phyloP scores from a whole-genome alignment of 2,797 vertebrate species.

The Lepilemur septentrionalis region DNA sequence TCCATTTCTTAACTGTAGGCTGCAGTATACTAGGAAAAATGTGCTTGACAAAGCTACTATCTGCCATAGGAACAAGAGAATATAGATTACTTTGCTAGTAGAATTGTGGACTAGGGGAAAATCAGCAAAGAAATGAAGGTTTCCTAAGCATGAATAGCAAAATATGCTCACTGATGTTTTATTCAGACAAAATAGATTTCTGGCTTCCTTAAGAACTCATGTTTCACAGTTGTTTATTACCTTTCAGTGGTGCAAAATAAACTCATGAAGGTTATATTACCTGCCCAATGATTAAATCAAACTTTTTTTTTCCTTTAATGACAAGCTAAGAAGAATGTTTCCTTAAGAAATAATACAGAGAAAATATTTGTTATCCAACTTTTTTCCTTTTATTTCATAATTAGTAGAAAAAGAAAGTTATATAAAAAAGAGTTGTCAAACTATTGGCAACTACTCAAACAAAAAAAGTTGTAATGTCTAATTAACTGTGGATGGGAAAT shows the following conservation, averaged over 20 bases:
- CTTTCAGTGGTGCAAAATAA: background rate
- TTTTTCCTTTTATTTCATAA: background rate
- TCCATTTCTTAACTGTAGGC: background rate
- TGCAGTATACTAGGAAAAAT: background rate
- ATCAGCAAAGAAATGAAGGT: background rate
- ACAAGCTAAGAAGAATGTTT: background rate
- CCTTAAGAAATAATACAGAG: background rate
- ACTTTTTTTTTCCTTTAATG: background rate
- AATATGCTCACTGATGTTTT: background rate
- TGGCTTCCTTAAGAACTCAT: background rate
- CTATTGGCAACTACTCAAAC: background rate
- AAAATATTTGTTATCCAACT: background rate
- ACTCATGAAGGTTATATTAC: background rate
- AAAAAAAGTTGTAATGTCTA: background rate
- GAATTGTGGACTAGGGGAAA: background rate
- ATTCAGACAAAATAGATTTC: background rate
- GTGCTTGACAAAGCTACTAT: background rate
- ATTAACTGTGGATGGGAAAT: background rate
- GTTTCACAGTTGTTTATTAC: background rate
- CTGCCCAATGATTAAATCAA: background rate
- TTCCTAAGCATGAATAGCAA: background rate
- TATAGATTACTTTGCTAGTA: background rate
- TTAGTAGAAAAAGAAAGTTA: background rate
- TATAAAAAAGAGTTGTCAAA: background rate
- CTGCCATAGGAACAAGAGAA: background rate